These are phyloP conservation scores for Octodon degus DNA, from an alignment of 2,113 vertebrate genomes.

Conservation along the genomic window DNA sequence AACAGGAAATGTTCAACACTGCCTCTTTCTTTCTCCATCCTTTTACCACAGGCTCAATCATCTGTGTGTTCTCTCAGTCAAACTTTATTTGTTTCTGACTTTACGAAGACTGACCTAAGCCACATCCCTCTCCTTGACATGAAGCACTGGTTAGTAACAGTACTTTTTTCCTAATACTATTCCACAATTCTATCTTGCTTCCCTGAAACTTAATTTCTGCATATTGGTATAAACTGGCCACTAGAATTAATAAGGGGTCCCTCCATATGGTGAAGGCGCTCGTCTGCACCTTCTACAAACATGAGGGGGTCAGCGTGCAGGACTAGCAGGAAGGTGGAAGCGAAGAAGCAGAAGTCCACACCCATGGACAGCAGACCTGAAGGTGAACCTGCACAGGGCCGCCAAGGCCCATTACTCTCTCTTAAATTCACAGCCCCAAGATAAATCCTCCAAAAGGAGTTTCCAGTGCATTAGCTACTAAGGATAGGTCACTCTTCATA, in stretches of 20 bases:
- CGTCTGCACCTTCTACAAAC: background rate
- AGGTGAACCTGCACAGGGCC: background rate
- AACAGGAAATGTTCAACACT: background rate
- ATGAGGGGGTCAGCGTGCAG: background rate
- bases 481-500: background rate
- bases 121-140: background rate
- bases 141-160: background rate
- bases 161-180: background rate
- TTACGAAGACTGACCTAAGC: no score
- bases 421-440: background rate
- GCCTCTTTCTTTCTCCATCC: background rate
- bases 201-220: background rate
- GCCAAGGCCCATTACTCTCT: no score
- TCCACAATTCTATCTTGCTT: background rate
- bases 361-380: background rate
- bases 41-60: background rate
- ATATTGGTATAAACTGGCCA: background rate
- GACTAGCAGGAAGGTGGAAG: background rate
- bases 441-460: background rate
- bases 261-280: accelerated
- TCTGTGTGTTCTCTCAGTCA: background rate
- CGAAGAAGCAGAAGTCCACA: background rate
- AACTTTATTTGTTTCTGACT: background rate
- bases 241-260: background rate
- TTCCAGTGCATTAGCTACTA: background rate